Percentiles rank a stretch among this genome's conserved stretches.
Evolutionary conservation across 2,888 invertebrate genomes (phyloP).

Genomic region (Bimastos eiseni): DNA sequence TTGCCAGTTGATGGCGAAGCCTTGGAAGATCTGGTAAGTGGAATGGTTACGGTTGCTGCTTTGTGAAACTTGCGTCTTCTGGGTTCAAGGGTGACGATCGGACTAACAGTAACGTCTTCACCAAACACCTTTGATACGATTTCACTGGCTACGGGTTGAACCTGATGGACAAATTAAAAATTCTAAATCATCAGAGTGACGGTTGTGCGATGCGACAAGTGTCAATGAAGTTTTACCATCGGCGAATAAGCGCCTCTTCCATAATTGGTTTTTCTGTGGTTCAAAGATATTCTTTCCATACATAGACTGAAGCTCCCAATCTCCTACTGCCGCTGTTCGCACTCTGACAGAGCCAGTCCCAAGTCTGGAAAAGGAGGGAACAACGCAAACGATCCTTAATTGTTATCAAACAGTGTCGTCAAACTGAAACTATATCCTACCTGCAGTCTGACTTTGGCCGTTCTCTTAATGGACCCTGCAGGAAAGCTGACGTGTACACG

Average conservation of each 20-base stretch:
- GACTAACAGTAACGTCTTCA: conserved; percentile 88
- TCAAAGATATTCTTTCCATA: too few species aligned
- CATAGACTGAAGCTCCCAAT: too few species aligned
- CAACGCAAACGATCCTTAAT: too few species aligned
- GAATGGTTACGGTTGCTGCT: conserved; percentile 37
- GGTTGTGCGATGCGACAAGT: neutral
- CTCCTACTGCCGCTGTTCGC: too few species aligned
- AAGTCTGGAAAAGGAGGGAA: too few species aligned
- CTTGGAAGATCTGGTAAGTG: conserved; percentile 27
- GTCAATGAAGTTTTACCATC: too few species aligned
- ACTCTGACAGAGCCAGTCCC: too few species aligned
- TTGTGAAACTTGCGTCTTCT: conserved; percentile 36
- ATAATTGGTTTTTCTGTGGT: too few species aligned
- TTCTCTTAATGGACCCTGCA: conserved; percentile 34
- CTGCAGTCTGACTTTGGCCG: conserved; percentile 34
- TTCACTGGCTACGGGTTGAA: conserved; percentile 95
- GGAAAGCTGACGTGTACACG: conserved; percentile 34
- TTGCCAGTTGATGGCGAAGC: neutral
- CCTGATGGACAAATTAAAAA: conserved; percentile 67
- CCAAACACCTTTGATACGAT: conserved; percentile 93
- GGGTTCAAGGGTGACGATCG: conserved; percentile 34
- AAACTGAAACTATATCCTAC: neutral
- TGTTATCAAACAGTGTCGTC: too few species aligned
- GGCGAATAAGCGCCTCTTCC: too few species aligned
- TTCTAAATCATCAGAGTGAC: neutral